These are phyloP conservation scores for Microcebus ravelobensis DNA, from an alignment of 2,113 vertebrate genomes.

Conservation along the genomic window DNA sequence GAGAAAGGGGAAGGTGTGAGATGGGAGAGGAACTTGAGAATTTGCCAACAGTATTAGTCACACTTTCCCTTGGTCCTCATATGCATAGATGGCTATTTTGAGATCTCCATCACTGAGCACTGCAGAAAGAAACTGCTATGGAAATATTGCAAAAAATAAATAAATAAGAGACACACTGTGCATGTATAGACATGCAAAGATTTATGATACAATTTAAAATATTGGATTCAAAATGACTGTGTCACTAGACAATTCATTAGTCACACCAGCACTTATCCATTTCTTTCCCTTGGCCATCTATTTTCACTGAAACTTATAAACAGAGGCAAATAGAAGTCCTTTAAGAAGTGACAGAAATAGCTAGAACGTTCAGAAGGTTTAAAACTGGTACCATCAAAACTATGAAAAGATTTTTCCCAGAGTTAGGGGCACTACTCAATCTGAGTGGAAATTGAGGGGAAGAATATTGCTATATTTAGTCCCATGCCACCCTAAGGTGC, in stretches of 20 bases:
- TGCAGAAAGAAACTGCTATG: neutral
- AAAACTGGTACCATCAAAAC: neutral
- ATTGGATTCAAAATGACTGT: neutral
- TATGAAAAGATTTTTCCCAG: neutral
- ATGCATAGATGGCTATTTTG: slow-evolving; percentile 54
- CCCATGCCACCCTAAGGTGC: neutral
- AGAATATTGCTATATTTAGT: neutral
- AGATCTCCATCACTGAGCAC: neutral
- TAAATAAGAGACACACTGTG: neutral
- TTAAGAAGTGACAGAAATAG: slow-evolving; percentile 30
- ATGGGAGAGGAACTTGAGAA: slow-evolving; percentile 2
- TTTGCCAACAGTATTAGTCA: slow-evolving; percentile 40
- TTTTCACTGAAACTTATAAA: slow-evolving; percentile 51
- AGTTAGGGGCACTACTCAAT: neutral
- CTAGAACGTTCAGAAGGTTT: neutral
- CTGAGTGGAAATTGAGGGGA: slow-evolving; percentile 15
- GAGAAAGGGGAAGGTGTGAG: slow-evolving; percentile 32
- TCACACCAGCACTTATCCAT: neutral
- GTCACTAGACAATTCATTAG: slow-evolving; percentile 4
- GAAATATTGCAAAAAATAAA: slow-evolving; percentile 21
- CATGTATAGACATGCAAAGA: neutral
- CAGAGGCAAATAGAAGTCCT: neutral
- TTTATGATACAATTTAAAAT: slow-evolving; percentile 35
- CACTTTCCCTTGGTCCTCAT: slow-evolving; percentile 42
- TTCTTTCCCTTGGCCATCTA: neutral